These are phyloP conservation scores for Siderastrea radians DNA, from an alignment of 92 coral and sea anemone species.

Conservation along the genomic window DNA sequence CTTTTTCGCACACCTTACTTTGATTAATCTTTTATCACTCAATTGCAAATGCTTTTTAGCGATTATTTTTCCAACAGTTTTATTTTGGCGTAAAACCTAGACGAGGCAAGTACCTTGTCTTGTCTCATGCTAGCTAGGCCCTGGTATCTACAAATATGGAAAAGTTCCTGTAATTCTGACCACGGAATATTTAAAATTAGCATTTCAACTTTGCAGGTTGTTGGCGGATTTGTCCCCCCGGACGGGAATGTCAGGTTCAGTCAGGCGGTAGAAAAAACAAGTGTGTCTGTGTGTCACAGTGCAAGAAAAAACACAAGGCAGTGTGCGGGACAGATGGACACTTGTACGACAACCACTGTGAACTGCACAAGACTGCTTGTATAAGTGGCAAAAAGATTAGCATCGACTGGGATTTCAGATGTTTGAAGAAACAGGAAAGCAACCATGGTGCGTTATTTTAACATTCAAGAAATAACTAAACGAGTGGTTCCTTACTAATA, in stretches of 20 bases:
- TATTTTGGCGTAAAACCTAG: too few relatives aligned
- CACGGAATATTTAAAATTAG: neutral
- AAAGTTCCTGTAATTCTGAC: too few relatives aligned
- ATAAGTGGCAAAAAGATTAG: constrained; percentile 59
- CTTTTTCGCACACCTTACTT: too few relatives aligned
- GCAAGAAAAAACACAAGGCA: constrained; percentile 63
- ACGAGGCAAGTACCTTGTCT: too few relatives aligned
- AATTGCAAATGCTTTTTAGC: too few relatives aligned
- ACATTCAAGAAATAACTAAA: neutral
- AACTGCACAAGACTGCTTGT: constrained; percentile 75
- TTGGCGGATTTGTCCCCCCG: constrained; percentile 58
- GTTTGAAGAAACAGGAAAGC: constrained; percentile 22
- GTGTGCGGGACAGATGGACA: constrained; percentile 80
- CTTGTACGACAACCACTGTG: constrained; percentile 73
- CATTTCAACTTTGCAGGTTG: constrained; percentile 47
- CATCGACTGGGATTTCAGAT: constrained; percentile 59
- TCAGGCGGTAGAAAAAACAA: constrained; percentile 31
- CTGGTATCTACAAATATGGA: too few relatives aligned
- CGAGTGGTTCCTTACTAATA: too few relatives aligned
- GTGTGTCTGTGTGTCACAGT: constrained; percentile 68
- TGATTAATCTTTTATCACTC: too few relatives aligned
- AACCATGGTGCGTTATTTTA: constrained; percentile 7
- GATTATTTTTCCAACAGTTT: too few relatives aligned
- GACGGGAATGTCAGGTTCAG: constrained; percentile 54
- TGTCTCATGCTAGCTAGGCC: too few relatives aligned